Evolutionary conservation across 2,113 vertebrate species (phyloP).

Genomic region (Camelus dromedarius): DNA sequence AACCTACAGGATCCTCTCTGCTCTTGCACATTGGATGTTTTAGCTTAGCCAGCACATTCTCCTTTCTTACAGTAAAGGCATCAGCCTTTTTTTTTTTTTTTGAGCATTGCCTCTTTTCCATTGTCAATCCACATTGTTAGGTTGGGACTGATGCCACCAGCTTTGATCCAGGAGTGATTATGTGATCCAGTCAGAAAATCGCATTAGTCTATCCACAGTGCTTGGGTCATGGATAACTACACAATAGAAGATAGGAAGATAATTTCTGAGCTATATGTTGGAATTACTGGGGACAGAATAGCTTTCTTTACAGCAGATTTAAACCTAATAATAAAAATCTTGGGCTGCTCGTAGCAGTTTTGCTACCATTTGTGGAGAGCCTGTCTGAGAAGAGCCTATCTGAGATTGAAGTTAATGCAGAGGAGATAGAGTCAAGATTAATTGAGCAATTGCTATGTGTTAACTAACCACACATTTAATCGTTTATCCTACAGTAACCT

Average conservation of each 20-base stretch:
- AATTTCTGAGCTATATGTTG: background rate
- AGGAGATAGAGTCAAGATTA: background rate
- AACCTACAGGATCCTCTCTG: background rate
- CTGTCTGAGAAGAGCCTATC: background rate
- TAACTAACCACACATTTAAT: background rate
- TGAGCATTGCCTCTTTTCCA: background rate
- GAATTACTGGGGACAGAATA: background rate
- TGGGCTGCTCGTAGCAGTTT: background rate
- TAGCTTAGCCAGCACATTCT: background rate
- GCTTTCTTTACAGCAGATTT: background rate
- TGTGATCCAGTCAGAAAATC: background rate
- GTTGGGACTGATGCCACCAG: background rate
- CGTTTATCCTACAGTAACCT: background rate
- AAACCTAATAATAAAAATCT: conserved; percentile 12
- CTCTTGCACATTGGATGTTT: background rate
- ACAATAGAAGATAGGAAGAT: background rate
- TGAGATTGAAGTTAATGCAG: background rate
- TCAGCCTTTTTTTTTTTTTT: background rate
- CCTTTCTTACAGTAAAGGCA: background rate
- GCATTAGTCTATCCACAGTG: background rate
- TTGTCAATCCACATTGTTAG: background rate
- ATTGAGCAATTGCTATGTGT: background rate
- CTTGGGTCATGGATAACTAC: background rate
- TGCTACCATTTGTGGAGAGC: background rate
- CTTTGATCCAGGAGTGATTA: conserved; percentile 13